A percentile compares a stretch with the other conserved stretches of the same genome.
Conservation (phyloP, 2,888 invertebrate genomes). For the Myathropa florea region DNA sequence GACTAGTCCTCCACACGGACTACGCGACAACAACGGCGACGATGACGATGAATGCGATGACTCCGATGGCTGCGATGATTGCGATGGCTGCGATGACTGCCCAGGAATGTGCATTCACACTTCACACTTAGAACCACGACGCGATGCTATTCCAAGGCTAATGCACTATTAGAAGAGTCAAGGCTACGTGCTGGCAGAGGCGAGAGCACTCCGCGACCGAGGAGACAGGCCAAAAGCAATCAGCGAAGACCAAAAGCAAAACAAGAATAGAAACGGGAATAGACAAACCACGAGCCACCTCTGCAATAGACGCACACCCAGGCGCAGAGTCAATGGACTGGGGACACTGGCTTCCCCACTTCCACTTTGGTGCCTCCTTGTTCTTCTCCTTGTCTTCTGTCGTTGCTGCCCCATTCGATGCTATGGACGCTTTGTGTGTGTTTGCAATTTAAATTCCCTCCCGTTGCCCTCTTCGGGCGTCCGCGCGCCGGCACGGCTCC, state of each 20-base stretch:
- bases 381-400: constrained; percentile 3
- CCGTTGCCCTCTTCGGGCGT: background rate
- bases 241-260: constrained; percentile 13
- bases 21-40: background rate
- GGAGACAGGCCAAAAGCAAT: constrained; percentile 14
- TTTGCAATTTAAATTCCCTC: constrained; percentile 39
- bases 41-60: background rate
- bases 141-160: constrained; percentile 61
- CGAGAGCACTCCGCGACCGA: background rate
- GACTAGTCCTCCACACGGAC: constrained; percentile 4
- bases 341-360: constrained; percentile 33
- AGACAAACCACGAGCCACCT: constrained; percentile 39
- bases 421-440: constrained; percentile 4
- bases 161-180: constrained; percentile 70
- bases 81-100: background rate
- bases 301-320: constrained; percentile 57
- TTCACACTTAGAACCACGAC: constrained; percentile 46
- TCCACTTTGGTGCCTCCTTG: background rate
- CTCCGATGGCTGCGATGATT: background rate
- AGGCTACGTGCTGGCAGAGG: constrained; percentile 55
- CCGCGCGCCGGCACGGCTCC: background rate
- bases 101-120: constrained; percentile 47
- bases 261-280: constrained; percentile 16
- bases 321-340: constrained; percentile 53
- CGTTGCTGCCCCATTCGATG: background rate